Conservation (phyloP, 2,113 vertebrate genomes). For the Lasiurus cinereus region DNA sequence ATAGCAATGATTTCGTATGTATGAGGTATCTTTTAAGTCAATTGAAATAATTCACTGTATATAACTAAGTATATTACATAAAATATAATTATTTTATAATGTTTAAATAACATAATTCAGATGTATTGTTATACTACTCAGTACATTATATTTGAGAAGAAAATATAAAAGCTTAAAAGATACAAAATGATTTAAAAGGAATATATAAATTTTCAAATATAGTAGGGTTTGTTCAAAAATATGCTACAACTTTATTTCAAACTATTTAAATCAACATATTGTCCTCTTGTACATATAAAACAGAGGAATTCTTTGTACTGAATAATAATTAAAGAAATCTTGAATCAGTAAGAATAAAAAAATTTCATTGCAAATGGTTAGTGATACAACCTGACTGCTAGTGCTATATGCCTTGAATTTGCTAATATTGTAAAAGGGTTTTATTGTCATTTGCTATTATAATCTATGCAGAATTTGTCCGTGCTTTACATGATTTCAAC, state of each 20-base stretch:
- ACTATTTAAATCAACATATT: neutral
- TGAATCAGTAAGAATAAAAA: neutral
- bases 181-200: neutral
- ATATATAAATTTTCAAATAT: neutral
- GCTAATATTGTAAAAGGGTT: neutral
- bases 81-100: neutral
- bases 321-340: neutral
- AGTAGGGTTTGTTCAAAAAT: neutral
- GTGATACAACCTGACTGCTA: neutral
- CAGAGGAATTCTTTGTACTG: neutral
- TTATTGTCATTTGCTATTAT: neutral
- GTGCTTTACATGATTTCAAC: rapidly evolving
- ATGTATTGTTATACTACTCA: neutral
- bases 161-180: neutral
- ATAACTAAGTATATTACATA: neutral
- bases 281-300: neutral
- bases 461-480: neutral
- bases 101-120: neutral
- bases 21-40: neutral
- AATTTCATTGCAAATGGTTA: neutral
- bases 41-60: neutral
- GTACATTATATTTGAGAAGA: neutral
- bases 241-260: neutral
- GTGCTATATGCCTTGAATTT: neutral
- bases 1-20: neutral